Evolutionary conservation across 2,888 invertebrate genomes (phyloP).

Genomic region (Caenorhabditis becei): DNA sequence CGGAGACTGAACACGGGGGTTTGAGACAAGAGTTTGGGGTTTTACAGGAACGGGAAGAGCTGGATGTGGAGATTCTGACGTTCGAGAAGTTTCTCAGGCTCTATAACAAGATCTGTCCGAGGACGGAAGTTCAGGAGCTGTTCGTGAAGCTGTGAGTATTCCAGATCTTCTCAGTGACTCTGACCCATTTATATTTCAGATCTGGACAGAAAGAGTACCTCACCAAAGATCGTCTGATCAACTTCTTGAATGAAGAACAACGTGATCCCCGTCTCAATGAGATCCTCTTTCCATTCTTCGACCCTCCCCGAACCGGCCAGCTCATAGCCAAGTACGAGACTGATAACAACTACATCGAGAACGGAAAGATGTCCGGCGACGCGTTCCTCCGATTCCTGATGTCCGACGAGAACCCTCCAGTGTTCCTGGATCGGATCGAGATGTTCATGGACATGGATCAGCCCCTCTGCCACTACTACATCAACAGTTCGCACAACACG

Average conservation of each 20-base stretch:
- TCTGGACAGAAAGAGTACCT: slow-evolving; percentile 81
- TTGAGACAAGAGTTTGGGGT: background rate
- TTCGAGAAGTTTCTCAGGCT: slow-evolving; percentile 98
- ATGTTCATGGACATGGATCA: slow-evolving; percentile 94
- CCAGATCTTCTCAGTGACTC: background rate
- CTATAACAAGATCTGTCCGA: slow-evolving; percentile 98
- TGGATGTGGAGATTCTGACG: slow-evolving; percentile 94
- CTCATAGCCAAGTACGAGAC: slow-evolving; percentile 90
- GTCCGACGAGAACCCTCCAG: slow-evolving; percentile 99
- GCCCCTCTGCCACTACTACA: slow-evolving; percentile 97
- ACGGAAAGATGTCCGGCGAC: slow-evolving; percentile 86
- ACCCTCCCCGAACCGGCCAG: slow-evolving; percentile 93
- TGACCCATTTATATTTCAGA: slow-evolving; percentile 61
- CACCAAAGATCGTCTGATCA: slow-evolving; percentile 77
- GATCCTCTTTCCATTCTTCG: slow-evolving; percentile 97
- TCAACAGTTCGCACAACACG: slow-evolving; percentile 95
- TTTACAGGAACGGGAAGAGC: slow-evolving; percentile 88
- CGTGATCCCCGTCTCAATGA: slow-evolving; percentile 98
- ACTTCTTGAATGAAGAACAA: slow-evolving; percentile 87
- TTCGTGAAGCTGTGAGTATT: slow-evolving; percentile 84
- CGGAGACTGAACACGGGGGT: background rate
- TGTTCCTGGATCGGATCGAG: slow-evolving; percentile 91
- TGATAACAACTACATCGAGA: slow-evolving; percentile 78
- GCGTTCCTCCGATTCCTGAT: slow-evolving; percentile 98
- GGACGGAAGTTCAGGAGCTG: slow-evolving; percentile 98